Conservation (phyloP, 2,113 vertebrate genomes). For the Salvator merianae region DNA sequence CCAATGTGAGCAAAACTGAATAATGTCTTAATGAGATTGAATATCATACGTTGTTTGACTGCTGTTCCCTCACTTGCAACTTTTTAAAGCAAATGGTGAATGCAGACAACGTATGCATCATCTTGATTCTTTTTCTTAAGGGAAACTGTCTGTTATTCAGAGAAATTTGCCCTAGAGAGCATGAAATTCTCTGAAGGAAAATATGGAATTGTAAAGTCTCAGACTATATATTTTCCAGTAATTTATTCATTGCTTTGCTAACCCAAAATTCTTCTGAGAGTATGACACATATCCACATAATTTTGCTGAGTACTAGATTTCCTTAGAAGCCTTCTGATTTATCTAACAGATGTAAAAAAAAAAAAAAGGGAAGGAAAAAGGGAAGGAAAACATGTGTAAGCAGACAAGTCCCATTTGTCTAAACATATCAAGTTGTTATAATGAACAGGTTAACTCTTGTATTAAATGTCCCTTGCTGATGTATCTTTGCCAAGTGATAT, state of each 20-base stretch:
- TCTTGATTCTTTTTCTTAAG: background rate
- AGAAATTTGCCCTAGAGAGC: constrained; percentile 43
- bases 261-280: constrained; percentile 37
- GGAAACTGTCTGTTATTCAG: constrained; percentile 43
- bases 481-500: constrained; percentile 24
- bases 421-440: constrained; percentile 15
- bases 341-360: constrained; percentile 39
- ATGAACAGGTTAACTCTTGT: constrained; percentile 30
- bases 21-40: background rate
- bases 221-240: constrained; percentile 41
- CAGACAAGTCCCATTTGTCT: constrained; percentile 34
- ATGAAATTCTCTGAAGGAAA: constrained; percentile 48
- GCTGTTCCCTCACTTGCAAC: background rate
- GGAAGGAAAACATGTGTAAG: background rate
- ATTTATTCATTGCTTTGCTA: constrained; percentile 64
- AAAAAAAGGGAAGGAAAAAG: too few relatives aligned
- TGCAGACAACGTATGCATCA: background rate
- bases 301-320: constrained; percentile 42
- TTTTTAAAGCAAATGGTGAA: background rate
- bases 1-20: too few relatives aligned
- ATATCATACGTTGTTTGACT: background rate
- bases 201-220: constrained; percentile 43
- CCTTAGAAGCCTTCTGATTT: constrained; percentile 40
- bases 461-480: constrained; percentile 36
- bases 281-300: constrained; percentile 46